A percentile compares a stretch with the other conserved stretches of the same genome.
Evolutionary conservation across 2,113 vertebrate species (phyloP).

Genomic region (Osmerus mordax): DNA sequence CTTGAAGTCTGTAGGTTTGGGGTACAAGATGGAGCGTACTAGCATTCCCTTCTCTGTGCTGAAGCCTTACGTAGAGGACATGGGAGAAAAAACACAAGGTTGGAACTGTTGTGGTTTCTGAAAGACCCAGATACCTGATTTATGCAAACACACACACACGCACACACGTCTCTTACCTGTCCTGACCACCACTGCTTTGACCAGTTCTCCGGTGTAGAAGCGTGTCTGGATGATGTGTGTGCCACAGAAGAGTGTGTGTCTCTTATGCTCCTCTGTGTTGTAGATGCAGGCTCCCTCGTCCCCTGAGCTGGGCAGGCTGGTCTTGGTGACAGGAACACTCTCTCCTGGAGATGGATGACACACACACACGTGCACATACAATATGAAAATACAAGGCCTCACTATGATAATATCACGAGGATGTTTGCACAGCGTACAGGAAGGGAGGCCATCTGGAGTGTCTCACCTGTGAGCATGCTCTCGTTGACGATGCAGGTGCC

Average conservation of each 20-base stretch:
- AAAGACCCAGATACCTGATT: background rate
- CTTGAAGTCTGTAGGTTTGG: constrained; percentile 95
- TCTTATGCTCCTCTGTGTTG: constrained; percentile 81
- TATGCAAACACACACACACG: background rate
- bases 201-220: constrained; percentile 87
- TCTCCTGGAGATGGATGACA: constrained; percentile 73
- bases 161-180: constrained; percentile 75
- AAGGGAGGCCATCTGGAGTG: background rate
- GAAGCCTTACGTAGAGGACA: constrained; percentile 77
- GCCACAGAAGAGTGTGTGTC: constrained; percentile 93
- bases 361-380: background rate
- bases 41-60: constrained; percentile 94
- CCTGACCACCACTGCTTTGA: constrained; percentile 89
- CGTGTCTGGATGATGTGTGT: constrained; percentile 95
- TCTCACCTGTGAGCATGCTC: constrained; percentile 93
- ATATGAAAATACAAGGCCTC: background rate
- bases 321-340: constrained; percentile 95
- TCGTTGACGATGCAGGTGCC: constrained; percentile 97
- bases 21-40: constrained; percentile 91
- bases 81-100: too few relatives aligned
- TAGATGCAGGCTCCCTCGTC: constrained; percentile 70
- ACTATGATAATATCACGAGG: background rate
- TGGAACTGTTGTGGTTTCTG: background rate
- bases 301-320: constrained; percentile 83
- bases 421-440: background rate